Percentiles rank a stretch among this genome's conserved stretches.
Conservation (phyloP, 2,797 vertebrate genomes). For the Tinamus major region DNA sequence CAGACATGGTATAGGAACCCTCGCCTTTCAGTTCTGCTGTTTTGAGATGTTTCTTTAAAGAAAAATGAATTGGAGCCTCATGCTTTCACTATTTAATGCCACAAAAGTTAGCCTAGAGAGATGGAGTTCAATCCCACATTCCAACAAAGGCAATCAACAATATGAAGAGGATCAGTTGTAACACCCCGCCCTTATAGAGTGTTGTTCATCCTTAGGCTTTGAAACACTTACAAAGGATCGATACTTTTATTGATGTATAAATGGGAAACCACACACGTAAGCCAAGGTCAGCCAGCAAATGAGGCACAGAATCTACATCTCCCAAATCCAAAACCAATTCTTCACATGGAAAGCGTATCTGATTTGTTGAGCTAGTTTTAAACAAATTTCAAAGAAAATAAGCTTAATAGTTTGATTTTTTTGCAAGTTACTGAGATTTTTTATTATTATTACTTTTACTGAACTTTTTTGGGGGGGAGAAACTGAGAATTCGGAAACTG, state of each 20-base stretch:
- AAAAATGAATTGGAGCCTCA: background rate
- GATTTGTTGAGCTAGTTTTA: background rate
- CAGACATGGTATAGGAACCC: background rate
- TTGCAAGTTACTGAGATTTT: background rate
- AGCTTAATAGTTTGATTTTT: background rate
- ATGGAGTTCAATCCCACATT: background rate
- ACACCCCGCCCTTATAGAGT: background rate
- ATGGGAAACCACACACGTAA: background rate
- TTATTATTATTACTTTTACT: background rate
- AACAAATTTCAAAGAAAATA: background rate
- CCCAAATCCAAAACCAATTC: background rate
- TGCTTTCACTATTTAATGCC: background rate
- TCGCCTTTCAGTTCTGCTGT: background rate
- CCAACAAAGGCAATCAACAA: background rate
- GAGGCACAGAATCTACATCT: background rate
- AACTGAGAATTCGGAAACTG: constrained; percentile 24
- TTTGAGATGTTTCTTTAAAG: background rate
- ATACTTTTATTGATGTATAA: background rate
- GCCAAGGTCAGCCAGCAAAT: constrained; percentile 9
- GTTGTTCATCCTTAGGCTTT: background rate
- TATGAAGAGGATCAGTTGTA: background rate
- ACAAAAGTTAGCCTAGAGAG: accelerated
- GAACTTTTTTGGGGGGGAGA: background rate
- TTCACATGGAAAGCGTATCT: background rate
- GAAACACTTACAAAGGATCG: background rate